Evolutionary conservation across 2,888 invertebrate species (phyloP).

Genomic region (Hydrotaea cyrtoneurina): DNA sequence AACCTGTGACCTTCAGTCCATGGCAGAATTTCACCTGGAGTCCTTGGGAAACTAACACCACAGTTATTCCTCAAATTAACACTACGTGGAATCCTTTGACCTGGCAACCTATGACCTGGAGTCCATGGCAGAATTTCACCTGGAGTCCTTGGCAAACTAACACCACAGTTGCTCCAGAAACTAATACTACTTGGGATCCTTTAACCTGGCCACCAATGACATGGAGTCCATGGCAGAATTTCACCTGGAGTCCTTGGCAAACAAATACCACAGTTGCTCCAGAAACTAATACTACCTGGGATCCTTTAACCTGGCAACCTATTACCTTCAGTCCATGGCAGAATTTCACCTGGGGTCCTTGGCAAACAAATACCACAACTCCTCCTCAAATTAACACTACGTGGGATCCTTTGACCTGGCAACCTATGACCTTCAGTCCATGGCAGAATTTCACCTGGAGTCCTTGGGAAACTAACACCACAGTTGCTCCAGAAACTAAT

Average conservation of each 20-base stretch:
- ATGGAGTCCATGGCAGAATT: constrained; percentile 4
- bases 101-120: neutral
- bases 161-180: neutral
- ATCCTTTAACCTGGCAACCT: neutral
- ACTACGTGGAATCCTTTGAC: neutral
- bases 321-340: neutral
- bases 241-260: neutral
- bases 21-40: neutral
- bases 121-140: neutral
- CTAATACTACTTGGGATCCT: neutral
- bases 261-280: neutral
- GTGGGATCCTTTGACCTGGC: neutral
- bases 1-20: neutral
- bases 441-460: neutral
- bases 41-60: neutral
- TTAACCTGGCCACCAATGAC: neutral
- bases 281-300: neutral
- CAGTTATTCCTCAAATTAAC: neutral
- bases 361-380: neutral
- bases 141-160: neutral
- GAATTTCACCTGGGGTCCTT: neutral
- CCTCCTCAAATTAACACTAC: neutral
- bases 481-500: neutral
- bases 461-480: neutral
- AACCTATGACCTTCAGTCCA: neutral